Evolutionary conservation across 37 sponge, comb jelly and placozoan genomes (phyloP).

Genomic region (Axinella damicornis): DNA sequence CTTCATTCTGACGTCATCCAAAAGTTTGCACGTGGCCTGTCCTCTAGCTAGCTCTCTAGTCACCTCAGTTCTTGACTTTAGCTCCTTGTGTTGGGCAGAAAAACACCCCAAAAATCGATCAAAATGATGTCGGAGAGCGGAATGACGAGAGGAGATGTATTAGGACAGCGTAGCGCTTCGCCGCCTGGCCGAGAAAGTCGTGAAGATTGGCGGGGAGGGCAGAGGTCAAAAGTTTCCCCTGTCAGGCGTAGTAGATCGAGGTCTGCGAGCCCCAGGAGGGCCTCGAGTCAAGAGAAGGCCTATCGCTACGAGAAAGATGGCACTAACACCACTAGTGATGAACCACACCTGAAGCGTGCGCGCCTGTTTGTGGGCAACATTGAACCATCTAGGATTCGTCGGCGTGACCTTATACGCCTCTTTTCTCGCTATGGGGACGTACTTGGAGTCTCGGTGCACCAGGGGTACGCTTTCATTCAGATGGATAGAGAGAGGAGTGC

Average conservation of each 20-base stretch:
- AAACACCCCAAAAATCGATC: too few species aligned
- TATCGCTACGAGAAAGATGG: not conserved
- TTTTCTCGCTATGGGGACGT: conserved; percentile 73
- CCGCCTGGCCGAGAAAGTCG: conserved; percentile 53
- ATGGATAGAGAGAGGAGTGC: conserved; percentile 65
- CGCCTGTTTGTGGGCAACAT: conserved; percentile 84
- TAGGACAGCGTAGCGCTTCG: conserved; percentile 22
- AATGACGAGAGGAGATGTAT: too few species aligned
- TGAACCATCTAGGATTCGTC: conserved; percentile 10
- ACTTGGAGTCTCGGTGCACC: conserved; percentile 66
- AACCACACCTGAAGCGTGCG: conserved; percentile 59
- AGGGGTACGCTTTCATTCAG: conserved; percentile 77
- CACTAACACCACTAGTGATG: conserved; percentile 58
- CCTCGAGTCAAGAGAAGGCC: not conserved
- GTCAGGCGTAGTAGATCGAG: too few species aligned
- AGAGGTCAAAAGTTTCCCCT: not conserved
- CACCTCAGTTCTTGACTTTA: too few species aligned
- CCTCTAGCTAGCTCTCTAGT: too few species aligned
- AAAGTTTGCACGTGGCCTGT: too few species aligned
- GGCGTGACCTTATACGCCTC: conserved; percentile 37
- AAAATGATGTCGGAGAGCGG: too few species aligned
- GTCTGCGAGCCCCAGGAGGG: too few species aligned
- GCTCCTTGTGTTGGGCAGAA: too few species aligned
- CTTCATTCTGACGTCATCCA: not conserved
- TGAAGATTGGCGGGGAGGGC: conserved; percentile 34